A percentile compares a stretch with the other conserved stretches of the same genome.
These are phyloP conservation scores for Steinernema scapterisci DNA, from an alignment of 2,888 invertebrate genomes.

Conservation along the genomic window DNA sequence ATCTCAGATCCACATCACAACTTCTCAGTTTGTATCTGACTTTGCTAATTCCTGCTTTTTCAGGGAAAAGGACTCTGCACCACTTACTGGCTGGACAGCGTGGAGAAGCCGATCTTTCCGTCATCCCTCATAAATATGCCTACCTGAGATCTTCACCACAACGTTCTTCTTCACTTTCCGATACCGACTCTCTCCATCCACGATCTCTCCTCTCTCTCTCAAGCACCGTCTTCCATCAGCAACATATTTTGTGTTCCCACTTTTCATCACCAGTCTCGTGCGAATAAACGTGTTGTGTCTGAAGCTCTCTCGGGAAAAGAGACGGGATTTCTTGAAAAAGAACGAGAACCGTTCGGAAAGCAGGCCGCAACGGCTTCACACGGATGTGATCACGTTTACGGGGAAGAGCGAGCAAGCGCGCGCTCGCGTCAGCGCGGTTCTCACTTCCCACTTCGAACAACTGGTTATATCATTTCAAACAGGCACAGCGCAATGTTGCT, in stretches of 20 bases:
- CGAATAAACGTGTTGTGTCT: slow-evolving; percentile 22
- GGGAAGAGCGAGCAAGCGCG: no score
- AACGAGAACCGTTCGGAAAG: not conserved
- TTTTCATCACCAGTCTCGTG: not conserved
- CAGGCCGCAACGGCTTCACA: not conserved
- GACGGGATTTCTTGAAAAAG: not conserved
- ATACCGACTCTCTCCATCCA: not conserved
- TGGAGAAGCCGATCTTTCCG: slow-evolving; percentile 9
- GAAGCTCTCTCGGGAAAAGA: not conserved
- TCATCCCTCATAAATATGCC: not conserved
- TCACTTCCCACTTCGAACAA: not conserved
- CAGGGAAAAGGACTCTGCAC: slow-evolving; percentile 64
- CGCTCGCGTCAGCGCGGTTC: not conserved
- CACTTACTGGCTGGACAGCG: slow-evolving; percentile 61
- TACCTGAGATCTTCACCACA: not conserved
- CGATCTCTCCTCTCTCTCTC: not conserved
- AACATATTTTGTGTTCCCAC: no score
- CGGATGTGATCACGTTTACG: slow-evolving; percentile 22
- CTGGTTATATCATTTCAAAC: not conserved
- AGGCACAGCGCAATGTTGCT: slow-evolving; percentile 26
- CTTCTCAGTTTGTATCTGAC: not conserved
- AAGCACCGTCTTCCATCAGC: no score
- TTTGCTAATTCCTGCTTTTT: no score
- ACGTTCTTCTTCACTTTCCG: not conserved
- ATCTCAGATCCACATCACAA: not conserved